Evolutionary conservation across 2,113 vertebrate species (phyloP).

Genomic region (Pantherophis guttatus): DNA sequence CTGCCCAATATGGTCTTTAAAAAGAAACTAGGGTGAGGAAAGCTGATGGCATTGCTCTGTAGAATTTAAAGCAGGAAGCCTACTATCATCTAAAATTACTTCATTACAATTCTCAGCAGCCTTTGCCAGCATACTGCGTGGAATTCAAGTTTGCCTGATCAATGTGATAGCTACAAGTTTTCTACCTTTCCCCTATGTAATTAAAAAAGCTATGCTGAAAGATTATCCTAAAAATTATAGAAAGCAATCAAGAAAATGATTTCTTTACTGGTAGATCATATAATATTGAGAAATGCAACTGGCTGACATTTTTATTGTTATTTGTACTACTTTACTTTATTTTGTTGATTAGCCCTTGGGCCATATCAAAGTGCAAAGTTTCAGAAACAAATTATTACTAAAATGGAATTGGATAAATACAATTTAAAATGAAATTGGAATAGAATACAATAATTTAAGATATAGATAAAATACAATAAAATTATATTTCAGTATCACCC

Average conservation of each 20-base stretch:
- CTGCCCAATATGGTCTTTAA: background rate
- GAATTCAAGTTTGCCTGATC: background rate
- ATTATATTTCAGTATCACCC: no score
- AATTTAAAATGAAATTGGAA: no score
- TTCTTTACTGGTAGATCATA: background rate
- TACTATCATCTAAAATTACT: no score
- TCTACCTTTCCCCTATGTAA: background rate
- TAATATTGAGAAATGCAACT: accelerated
- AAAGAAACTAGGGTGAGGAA: background rate
- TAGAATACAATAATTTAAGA: no score
- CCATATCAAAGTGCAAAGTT: no score
- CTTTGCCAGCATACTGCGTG: background rate
- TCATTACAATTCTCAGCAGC: background rate
- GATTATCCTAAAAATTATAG: conserved; percentile 5
- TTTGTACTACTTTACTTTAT: no score
- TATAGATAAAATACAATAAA: no score
- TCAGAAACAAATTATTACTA: no score
- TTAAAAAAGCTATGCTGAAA: background rate
- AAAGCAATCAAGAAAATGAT: background rate
- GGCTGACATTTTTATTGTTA: background rate
- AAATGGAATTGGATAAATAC: no score
- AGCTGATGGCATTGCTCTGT: background rate
- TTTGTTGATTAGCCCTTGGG: no score
- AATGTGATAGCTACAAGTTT: background rate
- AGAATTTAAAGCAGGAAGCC: no score